Conservation (phyloP, 2,888 invertebrate genomes). For the Lacanobia wlatinum region DNA sequence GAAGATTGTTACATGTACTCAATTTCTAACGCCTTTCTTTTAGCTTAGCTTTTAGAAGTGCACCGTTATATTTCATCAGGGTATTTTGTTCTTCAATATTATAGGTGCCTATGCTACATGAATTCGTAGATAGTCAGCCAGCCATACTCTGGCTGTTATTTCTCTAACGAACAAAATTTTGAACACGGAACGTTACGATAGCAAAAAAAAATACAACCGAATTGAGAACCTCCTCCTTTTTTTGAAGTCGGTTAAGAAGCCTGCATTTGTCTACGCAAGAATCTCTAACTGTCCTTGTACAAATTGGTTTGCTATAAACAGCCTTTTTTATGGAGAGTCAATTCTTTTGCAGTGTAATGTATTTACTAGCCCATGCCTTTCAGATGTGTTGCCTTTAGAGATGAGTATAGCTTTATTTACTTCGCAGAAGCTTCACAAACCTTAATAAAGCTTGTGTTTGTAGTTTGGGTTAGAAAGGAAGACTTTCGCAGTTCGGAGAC, state of each 20-base stretch:
- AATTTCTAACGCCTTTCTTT: neutral
- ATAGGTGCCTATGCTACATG: slow-evolving; percentile 6
- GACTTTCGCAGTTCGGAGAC: slow-evolving; percentile 33
- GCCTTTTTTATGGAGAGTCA: slow-evolving; percentile 37
- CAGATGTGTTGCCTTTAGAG: slow-evolving; percentile 1
- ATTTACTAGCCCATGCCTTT: slow-evolving; percentile 30
- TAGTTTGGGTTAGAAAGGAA: slow-evolving; percentile 44
- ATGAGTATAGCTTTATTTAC: slow-evolving; percentile 31
- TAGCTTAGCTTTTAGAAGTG: slow-evolving; percentile 11
- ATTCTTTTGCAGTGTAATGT: slow-evolving; percentile 38
- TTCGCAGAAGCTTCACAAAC: slow-evolving; percentile 21
- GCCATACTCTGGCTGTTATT: slow-evolving; percentile 1
- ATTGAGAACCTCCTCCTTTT: too few species aligned
- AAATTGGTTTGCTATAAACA: slow-evolving; percentile 53
- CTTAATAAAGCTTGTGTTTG: slow-evolving; percentile 37
- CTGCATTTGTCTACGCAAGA: slow-evolving; percentile 35
- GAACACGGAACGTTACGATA: slow-evolving; percentile 21
- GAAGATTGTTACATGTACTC: slow-evolving; percentile 25
- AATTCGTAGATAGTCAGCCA: slow-evolving; percentile 14
- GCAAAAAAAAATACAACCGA: slow-evolving; percentile 45
- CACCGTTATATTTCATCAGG: slow-evolving; percentile 20
- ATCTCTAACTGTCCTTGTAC: slow-evolving; percentile 47
- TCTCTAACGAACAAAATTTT: slow-evolving; percentile 35
- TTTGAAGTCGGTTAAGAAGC: too few species aligned
- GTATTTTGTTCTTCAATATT: slow-evolving; percentile 20